Evolutionary conservation across 2,113 vertebrate genomes (phyloP).

Genomic region (Stigmatopora nigra): DNA sequence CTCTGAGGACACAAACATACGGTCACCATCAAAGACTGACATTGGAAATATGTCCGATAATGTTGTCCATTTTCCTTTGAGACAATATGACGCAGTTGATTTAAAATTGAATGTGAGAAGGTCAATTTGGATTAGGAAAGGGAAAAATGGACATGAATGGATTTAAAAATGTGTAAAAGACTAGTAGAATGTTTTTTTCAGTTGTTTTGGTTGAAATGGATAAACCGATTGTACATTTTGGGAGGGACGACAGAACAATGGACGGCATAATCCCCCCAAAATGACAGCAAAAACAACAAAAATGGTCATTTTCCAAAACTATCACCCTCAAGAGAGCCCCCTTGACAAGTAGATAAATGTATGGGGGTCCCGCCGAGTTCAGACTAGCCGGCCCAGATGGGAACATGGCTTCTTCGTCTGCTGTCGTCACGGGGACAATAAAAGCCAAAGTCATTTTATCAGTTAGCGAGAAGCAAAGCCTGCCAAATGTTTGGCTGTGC

Average conservation of each 20-base stretch:
- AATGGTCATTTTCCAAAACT: background rate
- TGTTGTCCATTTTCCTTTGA: background rate
- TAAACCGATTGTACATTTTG: background rate
- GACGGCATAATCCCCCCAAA: background rate
- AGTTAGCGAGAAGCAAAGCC: constrained; percentile 51
- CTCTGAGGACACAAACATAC: constrained; percentile 71
- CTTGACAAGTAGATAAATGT: background rate
- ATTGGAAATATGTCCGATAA: background rate
- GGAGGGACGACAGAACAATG: background rate
- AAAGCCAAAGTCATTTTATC: constrained; percentile 55
- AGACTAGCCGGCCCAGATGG: constrained; percentile 4
- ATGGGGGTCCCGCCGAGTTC: background rate
- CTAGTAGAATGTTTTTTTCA: background rate
- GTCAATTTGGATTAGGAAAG: no score
- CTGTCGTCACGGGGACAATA: background rate
- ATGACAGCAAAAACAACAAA: background rate
- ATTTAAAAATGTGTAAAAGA: no score
- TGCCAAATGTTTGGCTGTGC: constrained; percentile 56
- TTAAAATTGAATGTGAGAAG: no score
- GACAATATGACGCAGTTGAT: background rate
- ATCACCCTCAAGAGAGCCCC: background rate
- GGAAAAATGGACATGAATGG: no score
- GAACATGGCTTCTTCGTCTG: background rate
- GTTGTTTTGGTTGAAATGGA: background rate
- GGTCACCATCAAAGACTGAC: background rate